Base-by-base conservation (phyloP, 2,888 invertebrate genomes). In the Meta bourneti region DNA sequence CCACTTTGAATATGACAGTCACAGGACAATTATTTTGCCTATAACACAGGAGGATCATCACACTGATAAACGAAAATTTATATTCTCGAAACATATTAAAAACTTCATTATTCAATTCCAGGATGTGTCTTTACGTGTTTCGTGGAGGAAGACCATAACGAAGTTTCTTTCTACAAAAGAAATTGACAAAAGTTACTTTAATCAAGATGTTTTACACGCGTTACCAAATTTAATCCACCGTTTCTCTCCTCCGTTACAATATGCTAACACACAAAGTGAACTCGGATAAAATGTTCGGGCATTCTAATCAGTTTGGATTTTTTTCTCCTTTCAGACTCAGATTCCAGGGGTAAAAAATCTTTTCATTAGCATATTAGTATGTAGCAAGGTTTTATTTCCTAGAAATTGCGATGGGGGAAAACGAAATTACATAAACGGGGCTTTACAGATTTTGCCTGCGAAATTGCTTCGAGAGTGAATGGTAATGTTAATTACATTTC, bases 211-310 rank as follows among this genome's bases (percentile, higher is more conserved):
- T 90, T 74, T 84, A 69, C 79, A 84, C 20, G 61, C 61, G 54
- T 90, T 90, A 79, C 61, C 79, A 80, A 79, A 80, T 90, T 90
- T 90, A 85, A 90, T 85, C 90, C 90, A 74, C 74, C 13, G 13
- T 74, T 84, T 84, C 72, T 19, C 34, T 70, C 79, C 61, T 49
- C 51, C 13, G 20, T 79, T 84, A 85, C 70, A 90, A 84, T 90
- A 54, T 79, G 84, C 78, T 85, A 80, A 90, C 83, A 16, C 61
- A 78, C 49, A 79, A 90, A 81, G 51, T 90, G 34, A 19, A n/a
- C 6, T 13, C 16, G 69, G 34, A 71, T 84, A 49, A 80, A 85
- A 72, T 9, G 16, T 48, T 74, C 48, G 34, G 71, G 71, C 72
- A 80, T 90, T 90, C 84, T 72, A 90, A 90, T 84, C 84, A 90